phyloP scores from a whole-genome alignment of 2,797 vertebrate genomes.

The Syngnathus rostellatus region DNA sequence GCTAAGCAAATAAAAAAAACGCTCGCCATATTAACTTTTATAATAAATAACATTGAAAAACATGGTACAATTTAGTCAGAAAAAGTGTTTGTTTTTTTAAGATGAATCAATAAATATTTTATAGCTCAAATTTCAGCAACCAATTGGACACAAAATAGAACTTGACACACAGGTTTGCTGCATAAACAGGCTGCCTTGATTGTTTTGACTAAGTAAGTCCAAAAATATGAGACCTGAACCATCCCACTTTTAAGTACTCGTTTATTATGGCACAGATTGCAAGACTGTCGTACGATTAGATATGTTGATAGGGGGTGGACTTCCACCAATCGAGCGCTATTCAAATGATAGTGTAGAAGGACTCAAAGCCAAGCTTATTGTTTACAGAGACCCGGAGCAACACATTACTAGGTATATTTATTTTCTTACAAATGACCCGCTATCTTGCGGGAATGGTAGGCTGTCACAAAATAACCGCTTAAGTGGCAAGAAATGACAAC shows the following conservation, averaged over 20 bases:
- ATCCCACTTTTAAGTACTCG: background rate
- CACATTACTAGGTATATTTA: background rate
- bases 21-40: background rate
- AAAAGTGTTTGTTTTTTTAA: too few relatives aligned
- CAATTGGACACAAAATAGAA: too few relatives aligned
- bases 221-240: background rate
- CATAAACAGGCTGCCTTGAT: too few relatives aligned
- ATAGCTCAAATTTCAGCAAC: too few relatives aligned
- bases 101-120: too few relatives aligned
- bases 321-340: background rate
- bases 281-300: background rate
- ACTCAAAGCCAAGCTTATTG: background rate
- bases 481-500: background rate
- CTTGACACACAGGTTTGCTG: too few relatives aligned
- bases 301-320: background rate
- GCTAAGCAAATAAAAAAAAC: background rate
- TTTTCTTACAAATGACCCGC: too few relatives aligned
- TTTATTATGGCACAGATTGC: background rate
- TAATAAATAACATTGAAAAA: background rate
- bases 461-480: background rate
- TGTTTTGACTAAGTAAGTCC: background rate
- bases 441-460: background rate
- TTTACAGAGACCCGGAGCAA: background rate
- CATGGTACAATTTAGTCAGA: background rate
- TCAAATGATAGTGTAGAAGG: background rate